Base-by-base conservation (phyloP, 2,113 vertebrate species). In the Sphyrna mokarran region DNA sequence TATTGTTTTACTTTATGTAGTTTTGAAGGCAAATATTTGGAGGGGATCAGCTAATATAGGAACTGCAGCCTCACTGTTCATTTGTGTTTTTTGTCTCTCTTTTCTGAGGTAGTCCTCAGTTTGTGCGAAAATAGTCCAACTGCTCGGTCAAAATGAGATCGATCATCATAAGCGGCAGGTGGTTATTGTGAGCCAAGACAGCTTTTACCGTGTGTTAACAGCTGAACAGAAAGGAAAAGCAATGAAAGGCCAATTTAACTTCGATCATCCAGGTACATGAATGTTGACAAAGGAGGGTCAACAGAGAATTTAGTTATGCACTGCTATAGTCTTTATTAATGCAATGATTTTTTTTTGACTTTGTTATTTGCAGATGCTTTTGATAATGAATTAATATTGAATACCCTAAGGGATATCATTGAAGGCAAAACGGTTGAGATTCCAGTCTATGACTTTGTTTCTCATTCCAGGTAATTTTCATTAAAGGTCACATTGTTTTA, bases 101-200 rank as follows among this genome's bases (percentile, higher is more conserved):
- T 58, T 23, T 95, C 22, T 91, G 94, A 63, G 83, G 0, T 97
- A 99, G 99, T 99, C 99, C 0, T 99, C 99, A 0, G 99, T 99
- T 0, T 99, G 99, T 90, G 98, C 98, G 96, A 99, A 99, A 97
- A 99, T 99, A 0, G 98, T 99, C 96, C 99, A 99, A 97, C 97
- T 99, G 96, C 98, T 99, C 96, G 99, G 99, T 20, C 99, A 99
- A 97, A 98, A 99, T 0, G 98, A 99, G 96, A 99, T 99, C 86
- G 99, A 99, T 96, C 98, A 98, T 96, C 98, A 97, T 96, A 98
- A 99, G 97, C 98, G 99, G 96, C 98, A 99, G 97, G 99, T 99
- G 97, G 99, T 97, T 91, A 99, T 99, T n/a, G 98, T 99, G 96
- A 99, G 99, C 97, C 99, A 99, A 96, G 99, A 99, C 97, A 99